Percentiles rank a stretch among this genome's conserved stretches.
Evolutionary conservation across 2,797 vertebrate genomes (phyloP).

Genomic region (Rhinichthys osculus): DNA sequence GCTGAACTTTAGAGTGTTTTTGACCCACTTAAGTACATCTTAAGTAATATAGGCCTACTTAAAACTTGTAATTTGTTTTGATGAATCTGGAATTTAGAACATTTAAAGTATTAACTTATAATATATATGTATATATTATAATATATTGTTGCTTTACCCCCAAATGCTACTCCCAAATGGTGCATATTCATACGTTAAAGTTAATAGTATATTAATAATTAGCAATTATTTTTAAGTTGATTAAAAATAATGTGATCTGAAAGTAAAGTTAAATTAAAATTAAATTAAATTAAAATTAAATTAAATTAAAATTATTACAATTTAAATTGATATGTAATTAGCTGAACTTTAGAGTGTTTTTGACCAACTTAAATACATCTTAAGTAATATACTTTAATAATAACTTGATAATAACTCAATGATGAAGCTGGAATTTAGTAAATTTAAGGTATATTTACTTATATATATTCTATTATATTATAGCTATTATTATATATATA

Average conservation of each 20-base stretch:
- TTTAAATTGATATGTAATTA: not conserved
- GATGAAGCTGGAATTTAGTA: not conserved
- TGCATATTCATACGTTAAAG: not conserved
- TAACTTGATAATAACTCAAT: too few species aligned
- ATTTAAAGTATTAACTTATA: not conserved
- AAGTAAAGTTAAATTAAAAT: not conserved
- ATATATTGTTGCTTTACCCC: not conserved
- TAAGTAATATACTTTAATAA: not conserved
- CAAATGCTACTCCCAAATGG: not conserved
- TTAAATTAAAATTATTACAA: not conserved
- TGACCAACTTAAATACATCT: not conserved
- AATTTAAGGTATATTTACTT: not conserved
- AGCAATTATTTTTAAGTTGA: not conserved
- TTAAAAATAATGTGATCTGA: not conserved
- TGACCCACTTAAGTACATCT: too few species aligned
- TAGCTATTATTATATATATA: too few species aligned
- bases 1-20: too few species aligned
- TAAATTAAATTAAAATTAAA: not conserved
- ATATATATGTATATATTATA: not conserved
- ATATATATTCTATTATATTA: too few species aligned
- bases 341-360: not conserved
- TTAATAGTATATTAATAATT: too few species aligned
- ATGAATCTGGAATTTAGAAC: not conserved
- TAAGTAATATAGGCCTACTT: not conserved
- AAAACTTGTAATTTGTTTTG: not conserved